phyloP scores from a whole-genome alignment of 1,140 invertebrate species.

The Pemphigus obesinymphae region DNA sequence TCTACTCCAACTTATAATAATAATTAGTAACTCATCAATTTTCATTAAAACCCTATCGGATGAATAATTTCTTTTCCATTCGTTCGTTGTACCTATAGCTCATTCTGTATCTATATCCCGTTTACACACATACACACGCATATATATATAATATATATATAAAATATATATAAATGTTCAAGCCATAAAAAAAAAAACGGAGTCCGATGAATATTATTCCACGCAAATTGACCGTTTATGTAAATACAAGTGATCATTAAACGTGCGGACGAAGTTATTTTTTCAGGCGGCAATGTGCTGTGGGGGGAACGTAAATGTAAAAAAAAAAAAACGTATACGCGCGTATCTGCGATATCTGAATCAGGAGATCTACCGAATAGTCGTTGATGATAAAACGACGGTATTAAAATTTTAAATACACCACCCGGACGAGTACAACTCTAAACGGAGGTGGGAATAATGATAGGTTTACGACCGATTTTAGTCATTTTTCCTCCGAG shows the following conservation, averaged over 20 bases:
- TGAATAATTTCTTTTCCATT: not conserved
- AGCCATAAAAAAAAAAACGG: not conserved
- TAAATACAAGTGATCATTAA: constrained; percentile 8
- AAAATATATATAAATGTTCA: too few relatives aligned
- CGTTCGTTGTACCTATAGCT: not conserved
- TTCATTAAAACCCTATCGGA: constrained; percentile 19
- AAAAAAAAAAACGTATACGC: not conserved
- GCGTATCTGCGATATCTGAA: not conserved
- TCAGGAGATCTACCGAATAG: not conserved
- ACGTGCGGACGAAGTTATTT: not conserved
- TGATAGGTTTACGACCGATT: too few relatives aligned
- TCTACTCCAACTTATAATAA: not conserved
- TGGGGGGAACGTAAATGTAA: not conserved
- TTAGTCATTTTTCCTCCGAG: too few relatives aligned
- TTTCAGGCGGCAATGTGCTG: not conserved
- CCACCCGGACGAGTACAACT: not conserved
- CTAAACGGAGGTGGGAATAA: not conserved
- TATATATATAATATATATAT: not conserved
- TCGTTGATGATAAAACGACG: not conserved
- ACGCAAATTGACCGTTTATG: constrained; percentile 16
- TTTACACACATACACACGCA: not conserved
- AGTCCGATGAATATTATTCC: not conserved
- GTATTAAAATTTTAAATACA: not conserved
- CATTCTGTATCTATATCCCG: not conserved
- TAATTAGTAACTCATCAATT: constrained; percentile 32